A percentile compares a stretch with the other conserved stretches of the same genome.
These are phyloP conservation scores for Lipotes vexillifer DNA, from an alignment of 2,113 vertebrate genomes.

Conservation along the genomic window DNA sequence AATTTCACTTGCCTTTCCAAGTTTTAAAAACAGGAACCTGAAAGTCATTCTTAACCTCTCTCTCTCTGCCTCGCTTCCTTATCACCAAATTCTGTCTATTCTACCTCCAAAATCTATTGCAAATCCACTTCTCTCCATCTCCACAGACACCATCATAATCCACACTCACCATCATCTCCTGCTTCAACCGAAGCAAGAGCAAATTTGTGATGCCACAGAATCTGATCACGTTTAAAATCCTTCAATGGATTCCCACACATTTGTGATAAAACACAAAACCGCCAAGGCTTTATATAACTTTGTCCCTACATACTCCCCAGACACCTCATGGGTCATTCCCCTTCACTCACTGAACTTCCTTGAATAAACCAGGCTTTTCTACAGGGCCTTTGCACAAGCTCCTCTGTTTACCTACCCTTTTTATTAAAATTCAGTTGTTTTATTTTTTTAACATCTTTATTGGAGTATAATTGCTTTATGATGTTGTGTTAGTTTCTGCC, in stretches of 20 bases:
- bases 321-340: not conserved
- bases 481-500: too few relatives aligned
- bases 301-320: not conserved
- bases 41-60: not conserved
- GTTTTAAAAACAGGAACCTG: not conserved
- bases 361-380: not conserved
- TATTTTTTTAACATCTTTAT: too few relatives aligned
- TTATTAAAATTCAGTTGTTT: too few relatives aligned
- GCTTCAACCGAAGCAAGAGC: not conserved
- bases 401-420: not conserved
- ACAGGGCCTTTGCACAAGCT: not conserved
- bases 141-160: not conserved
- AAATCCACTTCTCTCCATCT: not conserved
- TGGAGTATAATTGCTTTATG: too few relatives aligned
- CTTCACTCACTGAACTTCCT: not conserved
- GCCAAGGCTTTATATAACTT: not conserved
- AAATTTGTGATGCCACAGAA: not conserved
- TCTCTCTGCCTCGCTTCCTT: not conserved
- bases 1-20: not conserved
- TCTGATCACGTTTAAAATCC: not conserved
- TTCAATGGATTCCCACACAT: not conserved
- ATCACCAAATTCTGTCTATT: not conserved
- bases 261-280: not conserved
- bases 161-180: not conserved
- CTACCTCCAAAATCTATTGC: not conserved